phyloP scores from a whole-genome alignment of 1,140 invertebrate species.

The Brachionus angularis region DNA sequence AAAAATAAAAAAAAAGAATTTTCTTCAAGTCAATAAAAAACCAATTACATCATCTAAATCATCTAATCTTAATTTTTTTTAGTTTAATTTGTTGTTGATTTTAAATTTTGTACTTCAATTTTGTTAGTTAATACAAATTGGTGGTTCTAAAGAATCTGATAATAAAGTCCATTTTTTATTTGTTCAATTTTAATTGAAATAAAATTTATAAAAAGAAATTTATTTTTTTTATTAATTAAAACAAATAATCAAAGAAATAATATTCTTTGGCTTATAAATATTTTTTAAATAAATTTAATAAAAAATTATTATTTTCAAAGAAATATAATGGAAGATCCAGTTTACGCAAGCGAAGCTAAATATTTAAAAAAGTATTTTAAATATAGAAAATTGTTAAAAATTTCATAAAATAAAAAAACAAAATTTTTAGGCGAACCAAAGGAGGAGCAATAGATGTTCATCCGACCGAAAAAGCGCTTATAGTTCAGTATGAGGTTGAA shows the following conservation, averaged over 20 bases:
- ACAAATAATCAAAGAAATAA: slow-evolving; percentile 31
- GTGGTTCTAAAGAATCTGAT: no score
- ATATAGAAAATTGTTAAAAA: background rate
- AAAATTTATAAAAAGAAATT: no score
- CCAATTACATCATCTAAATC: no score
- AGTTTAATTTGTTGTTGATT: no score
- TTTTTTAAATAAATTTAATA: background rate
- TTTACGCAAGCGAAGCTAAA: slow-evolving; percentile 25
- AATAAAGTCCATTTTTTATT: no score
- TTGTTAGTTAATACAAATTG: no score
- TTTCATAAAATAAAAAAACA: background rate
- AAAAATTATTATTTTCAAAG: background rate
- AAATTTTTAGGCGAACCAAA: slow-evolving; percentile 67
- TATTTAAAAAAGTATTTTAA: slow-evolving; percentile 36
- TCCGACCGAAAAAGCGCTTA: slow-evolving; percentile 80
- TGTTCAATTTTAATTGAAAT: no score
- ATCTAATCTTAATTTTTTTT: no score
- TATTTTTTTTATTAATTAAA: no score
- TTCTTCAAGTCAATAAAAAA: no score
- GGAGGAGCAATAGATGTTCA: slow-evolving; percentile 81
- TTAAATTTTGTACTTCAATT: no score
- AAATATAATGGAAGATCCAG: slow-evolving; percentile 21
- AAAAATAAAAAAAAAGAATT: background rate
- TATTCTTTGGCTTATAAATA: background rate
- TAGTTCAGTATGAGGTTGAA: slow-evolving; percentile 82